Percentiles rank a stretch among this genome's conserved stretches.
Evolutionary conservation across 2,797 vertebrate genomes (phyloP).

Genomic region (Centropyge bicolor): DNA sequence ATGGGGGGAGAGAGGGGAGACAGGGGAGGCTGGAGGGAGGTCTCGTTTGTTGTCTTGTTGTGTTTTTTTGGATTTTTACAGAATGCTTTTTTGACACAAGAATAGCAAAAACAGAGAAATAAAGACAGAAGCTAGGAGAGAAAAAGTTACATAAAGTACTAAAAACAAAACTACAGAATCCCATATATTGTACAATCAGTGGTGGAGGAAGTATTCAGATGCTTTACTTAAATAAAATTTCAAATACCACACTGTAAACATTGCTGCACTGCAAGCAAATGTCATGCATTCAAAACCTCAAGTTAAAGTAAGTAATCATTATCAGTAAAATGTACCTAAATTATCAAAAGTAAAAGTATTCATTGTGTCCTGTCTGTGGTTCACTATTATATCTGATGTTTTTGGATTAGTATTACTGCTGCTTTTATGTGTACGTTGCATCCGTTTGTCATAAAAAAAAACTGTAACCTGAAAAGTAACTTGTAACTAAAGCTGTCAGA

Average conservation of each 20-base stretch:
- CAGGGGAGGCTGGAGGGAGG: conserved; percentile 33
- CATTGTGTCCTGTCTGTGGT: background rate
- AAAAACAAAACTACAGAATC: background rate
- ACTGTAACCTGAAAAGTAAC: too few species aligned
- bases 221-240: background rate
- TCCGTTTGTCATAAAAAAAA: too few species aligned
- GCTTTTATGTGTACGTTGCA: background rate
- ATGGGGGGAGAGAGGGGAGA: conserved; percentile 39
- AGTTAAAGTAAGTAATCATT: background rate
- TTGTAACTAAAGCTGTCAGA: too few species aligned
- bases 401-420: background rate
- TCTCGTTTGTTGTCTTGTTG: conserved; percentile 31
- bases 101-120: background rate
- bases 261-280: background rate
- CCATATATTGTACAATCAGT: background rate
- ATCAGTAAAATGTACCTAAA: background rate
- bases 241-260: too few species aligned
- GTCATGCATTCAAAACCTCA: background rate
- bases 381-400: background rate
- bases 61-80: conserved; percentile 11
- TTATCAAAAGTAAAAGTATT: background rate
- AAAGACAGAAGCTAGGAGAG: background rate
- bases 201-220: background rate
- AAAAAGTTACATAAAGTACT: background rate
- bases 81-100: conserved; percentile 4